A percentile compares a stretch with the other conserved stretches of the same genome.
These are phyloP conservation scores for Tiaroga cobitis DNA, from an alignment of 2,797 vertebrate genomes.

Conservation along the genomic window DNA sequence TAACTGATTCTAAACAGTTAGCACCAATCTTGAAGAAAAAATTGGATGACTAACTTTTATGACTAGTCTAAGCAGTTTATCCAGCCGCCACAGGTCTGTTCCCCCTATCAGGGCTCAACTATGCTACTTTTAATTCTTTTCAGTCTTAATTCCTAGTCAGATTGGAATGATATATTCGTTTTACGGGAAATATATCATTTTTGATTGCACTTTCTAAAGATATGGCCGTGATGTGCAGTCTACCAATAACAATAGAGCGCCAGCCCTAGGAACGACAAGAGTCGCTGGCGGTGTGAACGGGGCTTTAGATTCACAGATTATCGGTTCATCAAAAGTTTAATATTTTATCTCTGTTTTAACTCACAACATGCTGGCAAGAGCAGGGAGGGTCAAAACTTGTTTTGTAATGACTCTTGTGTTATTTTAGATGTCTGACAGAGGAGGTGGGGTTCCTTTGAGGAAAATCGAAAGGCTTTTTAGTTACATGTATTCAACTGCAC, in stretches of 20 bases:
- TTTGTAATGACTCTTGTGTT: constrained; percentile 17
- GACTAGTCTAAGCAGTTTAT: no score
- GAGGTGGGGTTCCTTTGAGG: constrained; percentile 93
- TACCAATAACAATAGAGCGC: not conserved
- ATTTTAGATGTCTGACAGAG: constrained; percentile 91
- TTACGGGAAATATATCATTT: not conserved
- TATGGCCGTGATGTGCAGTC: not conserved
- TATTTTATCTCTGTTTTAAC: not conserved
- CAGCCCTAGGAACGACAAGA: not conserved
- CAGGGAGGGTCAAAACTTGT: not conserved
- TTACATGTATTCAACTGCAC: constrained; percentile 97
- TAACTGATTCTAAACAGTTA: no score
- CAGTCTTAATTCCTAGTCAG: no score
- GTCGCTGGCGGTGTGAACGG: not conserved
- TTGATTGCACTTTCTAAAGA: not conserved
- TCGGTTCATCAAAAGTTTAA: not conserved
- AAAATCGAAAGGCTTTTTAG: constrained; percentile 94
- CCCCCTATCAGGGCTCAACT: no score
- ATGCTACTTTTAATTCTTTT: no score
- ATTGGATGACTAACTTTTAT: not conserved
- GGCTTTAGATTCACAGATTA: not conserved
- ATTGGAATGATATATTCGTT: not conserved
- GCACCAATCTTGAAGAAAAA: no score
- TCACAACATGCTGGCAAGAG: not conserved
- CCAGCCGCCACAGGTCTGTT: no score